phyloP scores from a whole-genome alignment of 1,140 invertebrate species.

The Globodera ellingtonae region DNA sequence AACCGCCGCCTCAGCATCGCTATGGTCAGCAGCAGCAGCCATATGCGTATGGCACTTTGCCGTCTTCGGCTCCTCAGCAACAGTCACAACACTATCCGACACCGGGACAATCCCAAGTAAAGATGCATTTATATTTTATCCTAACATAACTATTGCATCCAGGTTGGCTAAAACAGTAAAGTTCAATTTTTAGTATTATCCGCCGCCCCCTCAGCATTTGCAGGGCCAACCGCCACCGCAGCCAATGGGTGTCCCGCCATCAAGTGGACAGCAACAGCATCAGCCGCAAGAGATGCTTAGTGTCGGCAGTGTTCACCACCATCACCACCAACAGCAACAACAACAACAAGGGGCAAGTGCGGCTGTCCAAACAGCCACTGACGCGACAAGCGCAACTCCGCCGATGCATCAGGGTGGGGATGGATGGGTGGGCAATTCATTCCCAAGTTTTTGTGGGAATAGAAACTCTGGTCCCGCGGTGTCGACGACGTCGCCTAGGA shows the following conservation, averaged over 20 bases:
- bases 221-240: constrained; percentile 24
- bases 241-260: constrained; percentile 8
- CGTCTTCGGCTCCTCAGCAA: constrained; percentile 12
- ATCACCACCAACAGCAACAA: background rate
- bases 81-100: constrained; percentile 34
- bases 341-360: too few relatives aligned
- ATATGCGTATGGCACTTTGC: background rate
- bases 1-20: constrained; percentile 6
- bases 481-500: too few relatives aligned
- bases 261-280: constrained; percentile 14
- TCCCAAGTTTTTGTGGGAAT: too few relatives aligned
- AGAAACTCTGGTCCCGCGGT: too few relatives aligned
- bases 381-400: constrained; percentile 27
- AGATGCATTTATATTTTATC: background rate
- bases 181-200: constrained; percentile 24
- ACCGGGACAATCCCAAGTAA: constrained; percentile 23
- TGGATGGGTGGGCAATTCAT: too few relatives aligned
- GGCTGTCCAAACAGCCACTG: background rate
- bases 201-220: constrained; percentile 25
- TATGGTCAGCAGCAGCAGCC: constrained; percentile 18
- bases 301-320: constrained; percentile 1
- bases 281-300: background rate
- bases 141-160: too few relatives aligned
- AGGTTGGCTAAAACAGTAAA: background rate
- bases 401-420: constrained; percentile 30